Evolutionary conservation across 1,140 invertebrate genomes (phyloP).

Genomic region (Papilio helenus): DNA sequence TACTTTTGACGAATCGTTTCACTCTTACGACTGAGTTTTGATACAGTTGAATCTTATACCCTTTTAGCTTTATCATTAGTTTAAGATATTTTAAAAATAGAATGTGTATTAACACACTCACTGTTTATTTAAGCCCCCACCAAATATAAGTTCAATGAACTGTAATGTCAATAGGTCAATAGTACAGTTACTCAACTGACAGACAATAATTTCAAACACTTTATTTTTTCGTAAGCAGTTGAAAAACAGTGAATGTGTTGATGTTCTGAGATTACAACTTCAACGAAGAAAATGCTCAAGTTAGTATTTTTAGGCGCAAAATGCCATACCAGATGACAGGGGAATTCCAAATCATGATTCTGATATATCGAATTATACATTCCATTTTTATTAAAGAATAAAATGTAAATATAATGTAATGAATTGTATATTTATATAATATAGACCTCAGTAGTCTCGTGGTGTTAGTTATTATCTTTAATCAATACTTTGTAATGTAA

Average conservation of each 20-base stretch:
- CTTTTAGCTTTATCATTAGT: constrained; percentile 74
- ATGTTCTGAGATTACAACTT: constrained; percentile 65
- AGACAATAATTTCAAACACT: too few species aligned
- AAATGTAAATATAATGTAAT: constrained; percentile 73
- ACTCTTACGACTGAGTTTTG: constrained; percentile 45
- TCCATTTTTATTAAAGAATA: constrained; percentile 59
- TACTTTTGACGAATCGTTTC: constrained; percentile 30
- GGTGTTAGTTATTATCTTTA: constrained; percentile 53
- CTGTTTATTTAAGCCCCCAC: constrained; percentile 76
- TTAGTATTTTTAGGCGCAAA: constrained; percentile 71
- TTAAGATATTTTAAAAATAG: constrained; percentile 57
- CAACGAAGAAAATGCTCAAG: constrained; percentile 76
- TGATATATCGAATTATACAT: constrained; percentile 46
- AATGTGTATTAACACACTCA: constrained; percentile 81
- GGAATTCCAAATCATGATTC: constrained; percentile 46
- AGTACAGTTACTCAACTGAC: background rate
- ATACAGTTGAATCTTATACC: constrained; percentile 66
- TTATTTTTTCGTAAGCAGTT: constrained; percentile 23
- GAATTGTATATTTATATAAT: constrained; percentile 74
- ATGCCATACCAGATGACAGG: constrained; percentile 67
- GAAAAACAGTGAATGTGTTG: constrained; percentile 81
- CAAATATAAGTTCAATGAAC: constrained; percentile 61
- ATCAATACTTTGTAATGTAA: constrained; percentile 41
- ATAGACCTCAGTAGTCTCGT: constrained; percentile 55
- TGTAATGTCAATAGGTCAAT: constrained; percentile 1